phyloP scores from a whole-genome alignment of 2,888 invertebrate genomes.

The Meliscaeva auricollis region DNA sequence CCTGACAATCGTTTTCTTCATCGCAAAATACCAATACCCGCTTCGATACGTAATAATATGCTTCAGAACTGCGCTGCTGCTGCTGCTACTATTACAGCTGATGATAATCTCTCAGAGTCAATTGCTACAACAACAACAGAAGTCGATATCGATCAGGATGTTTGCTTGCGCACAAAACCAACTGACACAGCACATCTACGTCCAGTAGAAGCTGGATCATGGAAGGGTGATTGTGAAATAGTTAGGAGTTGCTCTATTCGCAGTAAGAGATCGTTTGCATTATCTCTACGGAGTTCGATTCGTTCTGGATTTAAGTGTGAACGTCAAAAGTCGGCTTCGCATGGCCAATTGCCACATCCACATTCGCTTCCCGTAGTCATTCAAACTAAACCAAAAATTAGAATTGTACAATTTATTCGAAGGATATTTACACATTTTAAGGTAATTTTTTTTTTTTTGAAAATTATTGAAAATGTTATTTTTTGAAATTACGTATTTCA shows the following conservation, averaged over 20 bases:
- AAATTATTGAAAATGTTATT: no score
- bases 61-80: slow-evolving; percentile 13
- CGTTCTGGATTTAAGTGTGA: slow-evolving; percentile 30
- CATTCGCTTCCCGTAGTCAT: slow-evolving; percentile 75
- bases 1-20: slow-evolving; percentile 23
- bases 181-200: slow-evolving; percentile 41
- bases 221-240: slow-evolving; percentile 46
- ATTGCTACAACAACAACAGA: slow-evolving; percentile 82
- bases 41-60: slow-evolving; percentile 39
- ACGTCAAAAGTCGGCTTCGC: slow-evolving; percentile 67
- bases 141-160: slow-evolving; percentile 81
- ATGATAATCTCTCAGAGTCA: slow-evolving; percentile 80
- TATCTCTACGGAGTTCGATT: slow-evolving; percentile 53
- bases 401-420: slow-evolving; percentile 79
- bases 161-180: slow-evolving; percentile 41
- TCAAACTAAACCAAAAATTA: slow-evolving; percentile 80
- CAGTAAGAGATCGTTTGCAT: slow-evolving; percentile 61
- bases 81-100: slow-evolving; percentile 28
- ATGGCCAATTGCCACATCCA: slow-evolving; percentile 69
- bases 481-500: no score
- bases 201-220: slow-evolving; percentile 26
- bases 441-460: slow-evolving; percentile 77
- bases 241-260: slow-evolving; percentile 63
- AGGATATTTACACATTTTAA: slow-evolving; percentile 79
- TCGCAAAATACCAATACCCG: slow-evolving; percentile 37